Conservation (phyloP, 2,888 invertebrate genomes). For the Cryptocephalus moraei region DNA sequence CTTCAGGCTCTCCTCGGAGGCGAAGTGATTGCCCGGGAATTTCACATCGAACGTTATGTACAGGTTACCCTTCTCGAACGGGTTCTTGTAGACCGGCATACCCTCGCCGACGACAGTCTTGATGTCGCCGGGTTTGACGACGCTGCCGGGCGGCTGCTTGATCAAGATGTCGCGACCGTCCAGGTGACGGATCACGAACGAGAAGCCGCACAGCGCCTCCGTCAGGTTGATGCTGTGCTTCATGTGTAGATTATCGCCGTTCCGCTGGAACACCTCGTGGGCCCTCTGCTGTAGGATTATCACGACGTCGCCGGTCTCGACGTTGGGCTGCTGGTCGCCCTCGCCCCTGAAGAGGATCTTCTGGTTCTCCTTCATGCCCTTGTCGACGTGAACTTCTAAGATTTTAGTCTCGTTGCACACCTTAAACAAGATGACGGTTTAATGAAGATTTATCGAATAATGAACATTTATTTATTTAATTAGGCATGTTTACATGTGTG, state of each 20-base stretch:
- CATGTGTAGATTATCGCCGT: constrained; percentile 63
- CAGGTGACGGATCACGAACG: constrained; percentile 74
- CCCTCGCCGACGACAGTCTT: constrained; percentile 77
- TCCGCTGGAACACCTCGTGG: constrained; percentile 70
- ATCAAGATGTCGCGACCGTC: constrained; percentile 79
- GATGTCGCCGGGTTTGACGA: constrained; percentile 64
- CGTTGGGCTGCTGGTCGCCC: constrained; percentile 82
- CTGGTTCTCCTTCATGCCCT: constrained; percentile 75
- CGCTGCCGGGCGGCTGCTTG: constrained; percentile 66
- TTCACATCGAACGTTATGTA: constrained; percentile 77
- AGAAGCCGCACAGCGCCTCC: constrained; percentile 86
- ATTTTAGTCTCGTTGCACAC: constrained; percentile 66
- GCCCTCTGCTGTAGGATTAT: constrained; percentile 74
- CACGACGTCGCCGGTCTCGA: constrained; percentile 81
- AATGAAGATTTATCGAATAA: too few relatives aligned
- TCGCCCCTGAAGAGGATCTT: constrained; percentile 80
- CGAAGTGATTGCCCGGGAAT: constrained; percentile 77
- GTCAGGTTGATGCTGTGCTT: constrained; percentile 68
- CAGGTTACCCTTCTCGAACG: constrained; percentile 78
- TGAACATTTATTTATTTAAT: too few relatives aligned
- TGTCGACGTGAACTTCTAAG: constrained; percentile 79
- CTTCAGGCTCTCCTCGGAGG: constrained; percentile 53
- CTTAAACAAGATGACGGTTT: too few relatives aligned
- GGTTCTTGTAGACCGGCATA: constrained; percentile 80
- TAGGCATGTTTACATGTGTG: too few relatives aligned